Conservation (phyloP, 2,888 invertebrate species). For the Rhyacophila evoluta region DNA sequence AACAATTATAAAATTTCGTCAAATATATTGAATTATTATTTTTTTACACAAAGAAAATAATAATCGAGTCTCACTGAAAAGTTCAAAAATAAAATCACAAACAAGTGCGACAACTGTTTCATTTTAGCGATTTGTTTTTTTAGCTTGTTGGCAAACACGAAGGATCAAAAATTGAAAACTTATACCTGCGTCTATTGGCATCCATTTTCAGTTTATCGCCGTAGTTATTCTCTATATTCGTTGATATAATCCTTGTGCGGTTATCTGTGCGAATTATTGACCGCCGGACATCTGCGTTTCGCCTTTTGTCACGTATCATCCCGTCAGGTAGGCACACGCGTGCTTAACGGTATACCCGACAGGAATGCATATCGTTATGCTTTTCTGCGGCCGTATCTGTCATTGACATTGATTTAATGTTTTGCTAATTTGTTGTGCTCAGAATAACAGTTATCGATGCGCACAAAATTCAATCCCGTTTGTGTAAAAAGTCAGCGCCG, state of each 20-base stretch:
- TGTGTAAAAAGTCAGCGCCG: neutral
- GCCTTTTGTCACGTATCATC: constrained; percentile 6
- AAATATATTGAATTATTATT: neutral
- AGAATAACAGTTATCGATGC: neutral
- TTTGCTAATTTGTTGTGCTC: constrained; percentile 34
- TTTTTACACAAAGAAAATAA: neutral
- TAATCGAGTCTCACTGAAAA: neutral
- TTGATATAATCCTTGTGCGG: neutral
- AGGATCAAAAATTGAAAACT: constrained; percentile 44
- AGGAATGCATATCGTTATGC: constrained; percentile 23
- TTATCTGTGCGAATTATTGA: neutral
- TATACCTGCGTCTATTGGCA: constrained; percentile 45
- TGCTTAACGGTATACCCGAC: constrained; percentile 39
- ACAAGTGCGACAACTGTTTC: neutral
- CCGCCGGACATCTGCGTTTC: neutral
- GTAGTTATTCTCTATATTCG: constrained; percentile 28
- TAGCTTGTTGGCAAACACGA: constrained; percentile 44
- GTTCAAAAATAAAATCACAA: neutral
- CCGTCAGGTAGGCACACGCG: constrained; percentile 31
- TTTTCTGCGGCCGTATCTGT: constrained; percentile 39
- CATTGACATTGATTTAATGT: constrained; percentile 43
- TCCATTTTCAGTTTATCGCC: constrained; percentile 45
- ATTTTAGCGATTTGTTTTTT: constrained; percentile 25
- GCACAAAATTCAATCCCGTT: neutral
- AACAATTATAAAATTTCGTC: no score